Percentiles rank a stretch among this genome's conserved stretches.
Conservation (phyloP, 2,797 vertebrate genomes). For the Neosilurus mollespiculum region DNA sequence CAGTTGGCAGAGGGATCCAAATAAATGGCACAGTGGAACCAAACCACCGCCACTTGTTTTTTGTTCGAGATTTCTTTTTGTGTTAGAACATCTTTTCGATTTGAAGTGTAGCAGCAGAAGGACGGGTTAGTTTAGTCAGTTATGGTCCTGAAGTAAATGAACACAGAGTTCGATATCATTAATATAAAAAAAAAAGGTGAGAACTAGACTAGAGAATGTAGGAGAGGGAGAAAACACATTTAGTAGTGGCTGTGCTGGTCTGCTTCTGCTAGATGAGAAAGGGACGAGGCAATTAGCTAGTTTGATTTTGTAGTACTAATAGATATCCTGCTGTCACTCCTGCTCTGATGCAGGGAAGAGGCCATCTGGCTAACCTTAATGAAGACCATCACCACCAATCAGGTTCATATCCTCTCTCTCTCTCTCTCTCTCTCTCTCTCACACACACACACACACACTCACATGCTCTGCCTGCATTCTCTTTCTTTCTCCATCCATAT, state of each 20-base stretch:
- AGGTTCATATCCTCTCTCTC: conserved; percentile 24
- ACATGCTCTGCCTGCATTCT: too few relatives aligned
- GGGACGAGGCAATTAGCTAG: conserved; percentile 58
- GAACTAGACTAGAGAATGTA: conserved; percentile 42
- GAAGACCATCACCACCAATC: conserved; percentile 45
- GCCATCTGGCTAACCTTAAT: conserved; percentile 57
- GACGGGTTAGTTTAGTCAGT: neutral
- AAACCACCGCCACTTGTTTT: neutral
- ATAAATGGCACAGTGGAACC: neutral
- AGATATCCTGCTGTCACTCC: conserved; percentile 58
- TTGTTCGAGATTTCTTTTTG: neutral
- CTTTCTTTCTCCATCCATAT: too few relatives aligned
- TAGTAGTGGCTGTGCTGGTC: conserved; percentile 13
- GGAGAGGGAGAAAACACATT: conserved; percentile 47
- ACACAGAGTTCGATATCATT: neutral
- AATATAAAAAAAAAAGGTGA: conserved; percentile 35
- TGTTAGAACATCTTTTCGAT: neutral
- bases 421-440: neutral
- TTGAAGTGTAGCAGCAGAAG: neutral
- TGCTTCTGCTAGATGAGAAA: conserved; percentile 57
- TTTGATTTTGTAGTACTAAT: conserved; percentile 58
- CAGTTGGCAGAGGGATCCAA: neutral
- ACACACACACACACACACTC: too few relatives aligned
- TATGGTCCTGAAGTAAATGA: neutral
- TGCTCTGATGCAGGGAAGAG: conserved; percentile 48